Conservation (phyloP, 30 jellyfish, hydroid and myxozoan species). For the Rhopilema esculentum region DNA sequence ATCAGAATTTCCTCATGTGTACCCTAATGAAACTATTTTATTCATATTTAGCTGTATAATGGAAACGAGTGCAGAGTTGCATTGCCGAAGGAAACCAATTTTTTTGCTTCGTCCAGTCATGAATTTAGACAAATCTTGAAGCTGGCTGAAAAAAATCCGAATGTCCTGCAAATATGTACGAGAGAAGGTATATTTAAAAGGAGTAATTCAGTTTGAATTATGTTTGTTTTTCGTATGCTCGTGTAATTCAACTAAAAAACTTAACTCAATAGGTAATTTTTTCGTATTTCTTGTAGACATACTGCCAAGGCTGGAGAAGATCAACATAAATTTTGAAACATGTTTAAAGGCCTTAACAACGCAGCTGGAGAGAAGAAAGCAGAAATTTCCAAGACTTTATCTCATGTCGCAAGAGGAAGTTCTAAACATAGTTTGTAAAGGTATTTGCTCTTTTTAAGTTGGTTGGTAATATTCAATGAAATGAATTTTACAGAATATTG, state of each 20-base stretch:
- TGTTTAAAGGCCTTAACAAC: slow-evolving; percentile 54
- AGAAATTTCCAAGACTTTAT: slow-evolving; percentile 70
- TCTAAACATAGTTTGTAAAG: slow-evolving; percentile 66
- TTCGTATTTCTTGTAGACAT: slow-evolving; percentile 56
- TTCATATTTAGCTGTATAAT: slow-evolving; percentile 50
- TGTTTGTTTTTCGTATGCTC: not conserved
- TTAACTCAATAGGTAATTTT: too few species aligned
- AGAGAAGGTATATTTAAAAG: slow-evolving; percentile 56
- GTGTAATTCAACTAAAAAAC: too few species aligned
- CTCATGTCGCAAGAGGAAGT: slow-evolving; percentile 83
- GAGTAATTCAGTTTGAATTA: not conserved
- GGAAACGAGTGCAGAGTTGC: slow-evolving; percentile 71
- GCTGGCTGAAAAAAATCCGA: slow-evolving; percentile 77
- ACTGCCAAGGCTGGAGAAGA: slow-evolving; percentile 68
- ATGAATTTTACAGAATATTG: too few species aligned
- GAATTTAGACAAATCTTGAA: slow-evolving; percentile 69
- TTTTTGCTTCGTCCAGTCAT: slow-evolving; percentile 74
- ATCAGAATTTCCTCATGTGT: too few species aligned
- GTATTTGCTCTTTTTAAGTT: slow-evolving; percentile 37
- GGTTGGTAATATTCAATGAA: too few species aligned
- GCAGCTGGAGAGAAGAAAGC: slow-evolving; percentile 73
- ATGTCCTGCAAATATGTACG: slow-evolving; percentile 76
- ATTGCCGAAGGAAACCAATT: slow-evolving; percentile 68
- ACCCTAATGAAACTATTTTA: too few species aligned
- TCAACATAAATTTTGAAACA: slow-evolving; percentile 50